Base-by-base conservation (phyloP, 2,888 invertebrate species). In the Netelia virgata region DNA sequence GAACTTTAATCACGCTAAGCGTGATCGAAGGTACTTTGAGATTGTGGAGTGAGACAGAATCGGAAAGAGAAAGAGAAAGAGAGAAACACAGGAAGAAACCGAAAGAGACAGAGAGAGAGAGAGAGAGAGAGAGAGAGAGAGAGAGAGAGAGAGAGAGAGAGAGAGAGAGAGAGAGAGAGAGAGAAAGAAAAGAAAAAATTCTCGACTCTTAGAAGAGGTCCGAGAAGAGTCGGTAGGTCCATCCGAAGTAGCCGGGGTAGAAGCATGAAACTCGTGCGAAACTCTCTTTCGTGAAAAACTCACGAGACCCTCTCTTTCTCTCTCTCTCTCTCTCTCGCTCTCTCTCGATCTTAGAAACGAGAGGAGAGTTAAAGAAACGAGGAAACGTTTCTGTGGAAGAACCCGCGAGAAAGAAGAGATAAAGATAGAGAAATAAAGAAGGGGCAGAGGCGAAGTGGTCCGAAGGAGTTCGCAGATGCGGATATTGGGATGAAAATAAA, bases 181-280 rank as follows among this genome's bases (percentile, higher is more conserved):
- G 53, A 14, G n/a, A 69, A n/a, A 61, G 43, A 70, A 43, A 70
- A 59, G 36, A 61, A 50, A 64, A 50, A 28, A 72, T 72, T 63
- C 50, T 63, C 47, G 53, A 69, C 36, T 70, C 55, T 18, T 11
- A 14, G 41, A 16, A 55, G 64, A 23, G 28, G 63, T 55, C 18
- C 47, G 55, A 50, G 53, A 72, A 55, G 43, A 57, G 43, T 20
- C 69, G 47, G 55, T 41, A 57, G 28, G 63, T 63, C 20, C 43
- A 28, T 10, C 14, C 64, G 55, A 36, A 78, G 47, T 73, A 53
- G 68, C 82, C 64, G 66, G 66, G 66, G 53, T 16, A 41, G 16
- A 43, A 74, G 80, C 55, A 53, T 50, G 66, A 80, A 80, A 76
- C 72, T 68, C 73, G 59, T 61, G 53, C 16, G 43, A 55, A 79